Evolutionary conservation across 2,797 vertebrate genomes (phyloP).

Genomic region (Miichthys miiuy): DNA sequence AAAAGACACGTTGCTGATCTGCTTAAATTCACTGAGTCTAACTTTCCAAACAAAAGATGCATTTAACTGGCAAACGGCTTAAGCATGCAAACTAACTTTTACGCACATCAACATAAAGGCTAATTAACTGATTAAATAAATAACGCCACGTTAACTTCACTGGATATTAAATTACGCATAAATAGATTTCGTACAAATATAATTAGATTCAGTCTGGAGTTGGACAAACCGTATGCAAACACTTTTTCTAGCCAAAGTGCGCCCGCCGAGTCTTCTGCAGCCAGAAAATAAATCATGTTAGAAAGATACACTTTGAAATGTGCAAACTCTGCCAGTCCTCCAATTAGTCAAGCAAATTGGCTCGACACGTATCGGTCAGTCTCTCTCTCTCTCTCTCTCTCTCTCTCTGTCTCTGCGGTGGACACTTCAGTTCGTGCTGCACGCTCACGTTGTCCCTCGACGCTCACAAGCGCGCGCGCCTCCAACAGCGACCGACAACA

Average conservation of each 20-base stretch:
- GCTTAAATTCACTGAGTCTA: neutral
- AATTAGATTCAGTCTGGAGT: slow-evolving; percentile 14
- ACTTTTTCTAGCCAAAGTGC: slow-evolving; percentile 29
- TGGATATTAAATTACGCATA: neutral
- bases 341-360: slow-evolving; percentile 60
- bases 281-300: slow-evolving; percentile 38
- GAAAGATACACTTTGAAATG: slow-evolving; percentile 43
- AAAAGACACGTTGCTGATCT: slow-evolving; percentile 1
- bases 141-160: neutral
- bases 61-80: neutral
- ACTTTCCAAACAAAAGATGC: neutral
- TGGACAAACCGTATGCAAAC: slow-evolving; percentile 52
- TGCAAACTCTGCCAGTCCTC: slow-evolving; percentile 52
- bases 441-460: slow-evolving; percentile 48
- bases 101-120: neutral
- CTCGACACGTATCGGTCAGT: slow-evolving; percentile 58
- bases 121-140: neutral
- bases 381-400: neutral
- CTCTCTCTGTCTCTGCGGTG: slow-evolving; percentile 7
- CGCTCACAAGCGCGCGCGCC: slow-evolving; percentile 60
- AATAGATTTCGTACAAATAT: neutral
- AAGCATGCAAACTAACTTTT: slow-evolving; percentile 8
- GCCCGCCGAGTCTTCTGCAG: slow-evolving; percentile 40
- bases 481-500: slow-evolving; percentile 61
- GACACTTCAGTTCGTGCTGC: slow-evolving; percentile 18